These are phyloP conservation scores for Dendrolimus punctatus DNA, from an alignment of 1,140 invertebrate species.

Conservation along the genomic window DNA sequence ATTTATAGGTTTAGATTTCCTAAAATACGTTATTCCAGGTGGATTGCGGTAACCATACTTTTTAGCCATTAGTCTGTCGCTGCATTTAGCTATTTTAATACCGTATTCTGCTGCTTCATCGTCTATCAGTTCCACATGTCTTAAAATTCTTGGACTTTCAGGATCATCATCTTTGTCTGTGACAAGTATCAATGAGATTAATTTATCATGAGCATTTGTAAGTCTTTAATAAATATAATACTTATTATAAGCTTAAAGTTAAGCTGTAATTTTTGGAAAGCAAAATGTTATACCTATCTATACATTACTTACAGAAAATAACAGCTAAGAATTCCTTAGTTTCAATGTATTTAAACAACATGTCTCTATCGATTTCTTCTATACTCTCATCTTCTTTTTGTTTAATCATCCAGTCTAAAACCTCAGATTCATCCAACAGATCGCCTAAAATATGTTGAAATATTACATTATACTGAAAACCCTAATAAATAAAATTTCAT, in stretches of 20 bases:
- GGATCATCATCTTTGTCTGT: slow-evolving; percentile 89
- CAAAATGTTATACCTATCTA: background rate
- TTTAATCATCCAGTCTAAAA: slow-evolving; percentile 92
- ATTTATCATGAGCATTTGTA: background rate
- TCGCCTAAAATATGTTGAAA: slow-evolving; percentile 79
- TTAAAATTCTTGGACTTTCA: slow-evolving; percentile 81
- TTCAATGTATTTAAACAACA: slow-evolving; percentile 89
- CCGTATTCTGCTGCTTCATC: slow-evolving; percentile 94
- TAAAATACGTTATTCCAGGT: slow-evolving; percentile 92
- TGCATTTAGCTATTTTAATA: slow-evolving; percentile 92
- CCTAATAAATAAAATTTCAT: slow-evolving; percentile 25
- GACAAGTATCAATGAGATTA: no score
- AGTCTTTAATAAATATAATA: no score
- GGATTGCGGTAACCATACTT: slow-evolving; percentile 93
- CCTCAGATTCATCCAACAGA: slow-evolving; percentile 87
- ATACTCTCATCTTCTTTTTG: slow-evolving; percentile 96
- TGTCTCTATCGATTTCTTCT: slow-evolving; percentile 90
- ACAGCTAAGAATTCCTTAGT: slow-evolving; percentile 94
- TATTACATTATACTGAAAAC: slow-evolving; percentile 44
- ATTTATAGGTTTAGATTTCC: slow-evolving; percentile 91
- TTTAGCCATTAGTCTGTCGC: slow-evolving; percentile 93
- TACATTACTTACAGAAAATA: slow-evolving; percentile 87
- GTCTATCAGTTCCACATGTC: slow-evolving; percentile 92
- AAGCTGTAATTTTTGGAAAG: no score
- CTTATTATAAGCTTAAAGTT: no score